Evolutionary conservation across 2,113 vertebrate species (phyloP).

Genomic region (Circaetus gallicus): DNA sequence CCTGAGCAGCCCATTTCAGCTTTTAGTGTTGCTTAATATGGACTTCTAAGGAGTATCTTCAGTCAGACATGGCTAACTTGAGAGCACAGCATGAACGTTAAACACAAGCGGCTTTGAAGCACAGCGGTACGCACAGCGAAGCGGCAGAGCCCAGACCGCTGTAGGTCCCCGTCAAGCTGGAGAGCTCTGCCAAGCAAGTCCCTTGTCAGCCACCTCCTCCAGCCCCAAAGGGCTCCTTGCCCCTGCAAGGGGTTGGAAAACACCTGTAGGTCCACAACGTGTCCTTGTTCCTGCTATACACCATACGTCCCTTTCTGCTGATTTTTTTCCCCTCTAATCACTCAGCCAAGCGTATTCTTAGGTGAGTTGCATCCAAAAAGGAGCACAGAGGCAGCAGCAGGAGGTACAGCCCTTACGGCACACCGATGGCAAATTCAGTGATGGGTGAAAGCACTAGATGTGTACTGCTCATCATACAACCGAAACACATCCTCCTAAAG

Average conservation of each 20-base stretch:
- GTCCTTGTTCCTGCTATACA: neutral
- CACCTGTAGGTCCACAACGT: fast-evolving
- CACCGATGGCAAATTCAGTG: neutral
- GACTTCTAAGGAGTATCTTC: neutral
- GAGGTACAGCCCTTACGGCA: neutral
- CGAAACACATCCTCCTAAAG: neutral
- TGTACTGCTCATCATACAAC: neutral
- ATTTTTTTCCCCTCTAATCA: neutral
- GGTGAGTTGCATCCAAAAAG: neutral
- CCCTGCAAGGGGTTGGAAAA: neutral
- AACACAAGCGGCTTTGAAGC: neutral
- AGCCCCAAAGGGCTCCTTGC: neutral
- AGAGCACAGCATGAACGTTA: neutral
- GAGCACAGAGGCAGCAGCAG: neutral
- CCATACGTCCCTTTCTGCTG: neutral
- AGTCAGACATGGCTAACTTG: neutral
- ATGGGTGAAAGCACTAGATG: neutral
- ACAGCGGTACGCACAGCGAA: fast-evolving
- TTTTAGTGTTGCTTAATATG: slow-evolving; percentile 10
- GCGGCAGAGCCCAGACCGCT: neutral
- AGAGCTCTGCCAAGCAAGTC: neutral
- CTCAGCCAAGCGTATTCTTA: fast-evolving
- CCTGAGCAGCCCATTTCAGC: neutral
- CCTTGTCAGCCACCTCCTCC: neutral
- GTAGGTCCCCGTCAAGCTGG: neutral